Conservation (phyloP, 2,888 invertebrate species). For the Entomobrya multifasciata region DNA sequence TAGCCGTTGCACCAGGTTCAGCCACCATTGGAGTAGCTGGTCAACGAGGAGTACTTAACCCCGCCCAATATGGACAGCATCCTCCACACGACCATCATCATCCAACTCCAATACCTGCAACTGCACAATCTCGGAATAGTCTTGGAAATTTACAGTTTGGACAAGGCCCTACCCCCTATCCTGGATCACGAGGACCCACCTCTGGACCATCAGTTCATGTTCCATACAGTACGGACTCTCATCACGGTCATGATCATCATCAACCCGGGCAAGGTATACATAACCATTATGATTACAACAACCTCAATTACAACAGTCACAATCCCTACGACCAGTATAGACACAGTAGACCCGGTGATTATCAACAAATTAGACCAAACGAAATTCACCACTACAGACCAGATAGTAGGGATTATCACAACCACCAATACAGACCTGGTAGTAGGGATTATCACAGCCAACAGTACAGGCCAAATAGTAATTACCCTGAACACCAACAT, state of each 20-base stretch:
- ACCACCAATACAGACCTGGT: neutral
- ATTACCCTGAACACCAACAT: neutral
- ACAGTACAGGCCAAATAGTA: constrained; percentile 18
- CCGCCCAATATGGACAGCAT: constrained; percentile 30
- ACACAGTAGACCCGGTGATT: neutral
- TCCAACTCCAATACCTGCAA: constrained; percentile 50
- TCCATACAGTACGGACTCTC: constrained; percentile 36
- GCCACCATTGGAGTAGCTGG: constrained; percentile 56
- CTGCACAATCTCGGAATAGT: constrained; percentile 50
- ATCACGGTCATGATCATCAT: constrained; percentile 43
- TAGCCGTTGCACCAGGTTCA: constrained; percentile 6
- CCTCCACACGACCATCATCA: constrained; percentile 38
- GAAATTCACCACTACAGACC: neutral
- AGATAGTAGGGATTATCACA: neutral
- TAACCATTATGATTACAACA: constrained; percentile 1
- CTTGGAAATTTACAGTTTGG: constrained; percentile 53
- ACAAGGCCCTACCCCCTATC: constrained; percentile 6
- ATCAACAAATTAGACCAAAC: neutral
- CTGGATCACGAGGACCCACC: constrained; percentile 27
- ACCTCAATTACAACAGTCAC: neutral
- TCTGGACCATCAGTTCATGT: constrained; percentile 9
- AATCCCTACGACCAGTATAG: constrained; percentile 5
- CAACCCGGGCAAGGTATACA: constrained; percentile 63
- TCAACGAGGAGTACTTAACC: constrained; percentile 54
- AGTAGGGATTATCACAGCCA: neutral